phyloP scores from a whole-genome alignment of 2,797 vertebrate species.

The Meda fulgida region DNA sequence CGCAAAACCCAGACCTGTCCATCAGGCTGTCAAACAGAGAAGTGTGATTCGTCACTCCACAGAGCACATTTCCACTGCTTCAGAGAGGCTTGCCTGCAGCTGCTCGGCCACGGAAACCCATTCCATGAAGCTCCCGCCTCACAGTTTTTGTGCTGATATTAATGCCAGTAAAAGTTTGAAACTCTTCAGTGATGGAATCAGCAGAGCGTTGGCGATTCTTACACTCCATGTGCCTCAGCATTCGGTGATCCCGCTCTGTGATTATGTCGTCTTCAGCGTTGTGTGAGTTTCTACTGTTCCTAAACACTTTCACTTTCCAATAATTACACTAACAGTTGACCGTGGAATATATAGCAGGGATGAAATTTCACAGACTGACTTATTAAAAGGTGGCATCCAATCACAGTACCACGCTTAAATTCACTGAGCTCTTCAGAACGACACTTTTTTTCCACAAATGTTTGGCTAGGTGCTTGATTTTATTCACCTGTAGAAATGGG shows the following conservation, averaged over 20 bases:
- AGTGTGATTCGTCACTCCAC: no score
- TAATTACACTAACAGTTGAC: background rate
- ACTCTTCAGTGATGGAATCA: background rate
- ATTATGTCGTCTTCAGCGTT: no score
- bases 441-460: no score
- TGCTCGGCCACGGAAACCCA: background rate
- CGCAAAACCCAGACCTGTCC: background rate
- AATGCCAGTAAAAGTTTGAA: background rate
- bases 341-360: background rate
- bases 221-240: background rate
- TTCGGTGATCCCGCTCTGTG: background rate
- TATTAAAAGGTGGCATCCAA: background rate
- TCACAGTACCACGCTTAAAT: background rate
- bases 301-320: background rate
- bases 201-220: background rate
- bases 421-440: background rate
- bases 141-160: background rate
- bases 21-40: background rate
- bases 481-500: background rate
- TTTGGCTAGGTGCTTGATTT: background rate
- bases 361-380: background rate
- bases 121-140: background rate
- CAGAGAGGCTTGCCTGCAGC: no score
- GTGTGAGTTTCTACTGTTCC: background rate
- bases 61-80: no score